These are phyloP conservation scores for Sebastes paucispinis DNA, from an alignment of 2,797 vertebrate genomes.

Conservation along the genomic window DNA sequence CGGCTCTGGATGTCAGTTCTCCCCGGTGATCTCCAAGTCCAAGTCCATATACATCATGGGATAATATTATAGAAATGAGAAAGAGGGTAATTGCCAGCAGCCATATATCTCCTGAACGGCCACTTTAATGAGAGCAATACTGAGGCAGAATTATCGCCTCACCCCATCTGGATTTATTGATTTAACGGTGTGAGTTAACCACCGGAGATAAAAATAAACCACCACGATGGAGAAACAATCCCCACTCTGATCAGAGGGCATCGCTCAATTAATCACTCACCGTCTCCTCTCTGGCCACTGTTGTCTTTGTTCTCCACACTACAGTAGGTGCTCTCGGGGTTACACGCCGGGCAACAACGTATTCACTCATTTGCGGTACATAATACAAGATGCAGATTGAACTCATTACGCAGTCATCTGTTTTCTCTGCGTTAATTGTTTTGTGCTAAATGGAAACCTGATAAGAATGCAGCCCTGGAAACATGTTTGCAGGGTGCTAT, in stretches of 20 bases:
- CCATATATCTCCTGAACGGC: slow-evolving; percentile 56
- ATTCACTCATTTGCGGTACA: slow-evolving; percentile 16
- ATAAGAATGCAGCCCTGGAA: slow-evolving; percentile 33
- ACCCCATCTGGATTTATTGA: slow-evolving; percentile 70
- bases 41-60: slow-evolving; percentile 38
- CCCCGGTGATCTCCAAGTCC: slow-evolving; percentile 20
- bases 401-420: slow-evolving; percentile 42
- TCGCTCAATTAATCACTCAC: slow-evolving; percentile 65
- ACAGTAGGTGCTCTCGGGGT: slow-evolving; percentile 2
- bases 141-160: slow-evolving; percentile 62
- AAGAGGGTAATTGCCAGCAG: slow-evolving; percentile 33
- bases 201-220: slow-evolving; percentile 68
- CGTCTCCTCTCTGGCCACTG: slow-evolving; percentile 17
- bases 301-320: slow-evolving; percentile 49
- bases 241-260: slow-evolving; percentile 64
- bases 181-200: slow-evolving; percentile 61
- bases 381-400: slow-evolving; percentile 50
- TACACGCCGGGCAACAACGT: neutral
- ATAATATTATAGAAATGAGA: slow-evolving; percentile 44
- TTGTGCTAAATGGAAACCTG: slow-evolving; percentile 53
- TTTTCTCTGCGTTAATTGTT: slow-evolving; percentile 50
- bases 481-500: slow-evolving; percentile 28
- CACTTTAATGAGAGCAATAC: slow-evolving; percentile 61
- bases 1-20: slow-evolving; percentile 15
- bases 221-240: slow-evolving; percentile 64